Percentiles rank a stretch among this genome's conserved stretches.
These are phyloP conservation scores for Hypselothyrea guttata DNA, from an alignment of 2,888 invertebrate species.

Conservation along the genomic window DNA sequence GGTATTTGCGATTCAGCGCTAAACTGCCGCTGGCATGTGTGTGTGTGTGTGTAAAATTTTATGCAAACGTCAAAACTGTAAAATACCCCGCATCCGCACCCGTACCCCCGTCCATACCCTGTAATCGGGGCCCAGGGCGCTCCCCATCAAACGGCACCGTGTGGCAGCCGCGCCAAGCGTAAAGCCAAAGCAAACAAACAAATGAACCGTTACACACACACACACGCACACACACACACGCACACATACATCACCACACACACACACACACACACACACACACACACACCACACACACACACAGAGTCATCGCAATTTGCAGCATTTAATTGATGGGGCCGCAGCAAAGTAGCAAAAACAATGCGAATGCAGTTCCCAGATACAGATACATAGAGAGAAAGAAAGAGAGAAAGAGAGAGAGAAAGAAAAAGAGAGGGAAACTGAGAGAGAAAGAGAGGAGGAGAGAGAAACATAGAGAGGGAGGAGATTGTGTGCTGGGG, in stretches of 20 bases:
- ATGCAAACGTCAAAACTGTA: constrained; percentile 44
- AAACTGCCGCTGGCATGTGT: neutral
- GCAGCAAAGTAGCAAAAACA: constrained; percentile 25
- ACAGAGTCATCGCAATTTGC: constrained; percentile 34
- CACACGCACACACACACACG: constrained; percentile 7
- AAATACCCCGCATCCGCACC: constrained; percentile 20
- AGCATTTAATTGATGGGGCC: constrained; percentile 53
- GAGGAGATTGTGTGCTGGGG: neutral
- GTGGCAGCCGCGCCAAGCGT: constrained; percentile 18
- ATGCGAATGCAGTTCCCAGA: constrained; percentile 44
- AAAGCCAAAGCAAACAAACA: constrained; percentile 45
- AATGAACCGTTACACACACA: constrained; percentile 32
- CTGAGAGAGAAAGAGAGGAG: no score
- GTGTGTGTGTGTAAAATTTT: constrained; percentile 19
- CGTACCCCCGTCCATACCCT: no score
- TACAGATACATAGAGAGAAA: neutral
- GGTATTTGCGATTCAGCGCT: neutral
- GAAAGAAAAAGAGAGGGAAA: neutral
- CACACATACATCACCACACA: constrained; percentile 16
- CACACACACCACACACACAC: constrained; percentile 18
- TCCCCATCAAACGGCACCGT: constrained; percentile 16
- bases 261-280: constrained; percentile 15
- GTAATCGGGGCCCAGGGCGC: constrained; percentile 4
- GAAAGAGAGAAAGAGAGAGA: no score
- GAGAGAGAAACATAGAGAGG: neutral